Percentiles rank a stretch among this genome's conserved stretches.
Conservation (phyloP, 2,888 invertebrate species). For the Agrochola macilenta region DNA sequence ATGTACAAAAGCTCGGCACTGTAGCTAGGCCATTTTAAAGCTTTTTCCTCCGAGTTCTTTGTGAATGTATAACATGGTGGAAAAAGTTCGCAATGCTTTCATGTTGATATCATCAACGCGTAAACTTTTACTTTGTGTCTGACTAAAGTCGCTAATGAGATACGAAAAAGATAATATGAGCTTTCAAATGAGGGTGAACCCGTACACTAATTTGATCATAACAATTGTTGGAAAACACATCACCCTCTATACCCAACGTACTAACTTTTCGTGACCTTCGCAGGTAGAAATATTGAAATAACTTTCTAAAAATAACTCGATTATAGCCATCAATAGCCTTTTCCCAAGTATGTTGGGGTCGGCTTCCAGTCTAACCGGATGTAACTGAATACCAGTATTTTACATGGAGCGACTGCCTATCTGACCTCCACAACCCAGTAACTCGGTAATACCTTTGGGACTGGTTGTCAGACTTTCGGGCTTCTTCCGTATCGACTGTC, state of each 20-base stretch:
- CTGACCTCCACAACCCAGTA: no score
- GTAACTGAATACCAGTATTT: no score
- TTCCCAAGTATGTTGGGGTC: no score
- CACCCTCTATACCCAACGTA: background rate
- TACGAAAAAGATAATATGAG: background rate
- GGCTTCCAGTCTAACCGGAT: no score
- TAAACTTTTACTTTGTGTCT: conserved; percentile 3
- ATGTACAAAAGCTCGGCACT: background rate
- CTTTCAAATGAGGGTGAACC: background rate
- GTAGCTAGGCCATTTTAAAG: background rate
- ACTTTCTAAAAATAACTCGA: background rate
- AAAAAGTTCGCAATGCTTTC: background rate
- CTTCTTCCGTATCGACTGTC: no score
- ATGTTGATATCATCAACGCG: background rate
- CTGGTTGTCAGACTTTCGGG: no score
- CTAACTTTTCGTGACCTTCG: background rate
- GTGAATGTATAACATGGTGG: conserved; percentile 17
- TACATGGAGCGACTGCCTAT: no score
- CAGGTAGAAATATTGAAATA: background rate
- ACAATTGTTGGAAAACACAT: background rate
- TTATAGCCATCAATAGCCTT: background rate
- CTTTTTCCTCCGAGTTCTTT: conserved; percentile 22
- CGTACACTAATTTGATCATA: background rate
- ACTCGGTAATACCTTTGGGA: no score
- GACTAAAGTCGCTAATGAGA: background rate